A percentile compares a stretch with the other conserved stretches of the same genome.
Evolutionary conservation across 2,797 vertebrate genomes (phyloP).

Genomic region (Lemur catta): DNA sequence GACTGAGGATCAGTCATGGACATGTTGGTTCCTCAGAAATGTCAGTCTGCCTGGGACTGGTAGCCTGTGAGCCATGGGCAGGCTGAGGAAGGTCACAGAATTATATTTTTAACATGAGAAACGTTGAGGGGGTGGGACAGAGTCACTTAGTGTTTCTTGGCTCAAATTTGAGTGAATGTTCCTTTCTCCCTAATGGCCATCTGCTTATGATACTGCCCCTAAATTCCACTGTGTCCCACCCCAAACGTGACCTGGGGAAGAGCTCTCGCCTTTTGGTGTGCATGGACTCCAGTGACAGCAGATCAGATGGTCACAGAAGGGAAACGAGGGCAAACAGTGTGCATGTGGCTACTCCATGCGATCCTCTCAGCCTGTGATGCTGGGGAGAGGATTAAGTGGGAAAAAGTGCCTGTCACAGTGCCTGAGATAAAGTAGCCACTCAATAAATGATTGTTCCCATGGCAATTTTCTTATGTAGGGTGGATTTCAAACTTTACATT

Average conservation of each 20-base stretch:
- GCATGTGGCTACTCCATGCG: neutral
- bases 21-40: fast-evolving
- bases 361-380: fast-evolving
- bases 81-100: neutral
- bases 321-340: fast-evolving
- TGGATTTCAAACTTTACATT: neutral
- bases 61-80: too few species aligned
- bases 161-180: neutral
- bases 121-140: fast-evolving
- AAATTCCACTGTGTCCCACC: too few species aligned
- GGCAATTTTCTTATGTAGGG: neutral
- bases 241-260: fast-evolving
- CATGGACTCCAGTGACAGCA: fast-evolving
- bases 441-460: too few species aligned
- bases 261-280: neutral
- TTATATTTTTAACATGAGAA: too few species aligned
- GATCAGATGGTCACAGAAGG: fast-evolving
- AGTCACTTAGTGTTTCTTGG: neutral
- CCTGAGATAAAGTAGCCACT: neutral
- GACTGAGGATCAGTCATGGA: neutral
- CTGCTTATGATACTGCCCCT: neutral
- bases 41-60: too few species aligned
- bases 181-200: neutral
- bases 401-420: too few species aligned
- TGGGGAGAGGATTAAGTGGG: neutral